Conservation (phyloP, 2,113 vertebrate species). For the Siniperca knerii region DNA sequence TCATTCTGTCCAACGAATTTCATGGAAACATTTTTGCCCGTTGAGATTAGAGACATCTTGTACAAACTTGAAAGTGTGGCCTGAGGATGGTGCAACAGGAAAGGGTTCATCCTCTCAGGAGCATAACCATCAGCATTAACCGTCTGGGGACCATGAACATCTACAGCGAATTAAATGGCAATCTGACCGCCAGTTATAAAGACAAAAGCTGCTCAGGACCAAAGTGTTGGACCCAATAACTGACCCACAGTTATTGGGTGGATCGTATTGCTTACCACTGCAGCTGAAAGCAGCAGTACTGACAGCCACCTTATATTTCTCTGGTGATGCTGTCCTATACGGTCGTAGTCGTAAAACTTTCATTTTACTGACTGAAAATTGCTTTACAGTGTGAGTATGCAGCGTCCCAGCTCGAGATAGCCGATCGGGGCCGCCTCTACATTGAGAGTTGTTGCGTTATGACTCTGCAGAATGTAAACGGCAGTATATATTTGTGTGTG, state of each 20-base stretch:
- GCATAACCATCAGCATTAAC: neutral
- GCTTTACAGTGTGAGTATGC: slow-evolving; percentile 64
- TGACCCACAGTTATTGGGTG: neutral
- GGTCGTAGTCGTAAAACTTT: slow-evolving; percentile 64
- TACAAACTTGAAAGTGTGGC: neutral
- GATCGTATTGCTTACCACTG: slow-evolving; percentile 2
- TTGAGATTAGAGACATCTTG: no score
- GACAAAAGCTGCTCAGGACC: neutral
- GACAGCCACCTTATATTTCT: slow-evolving; percentile 46
- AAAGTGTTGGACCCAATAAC: neutral
- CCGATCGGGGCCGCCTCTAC: slow-evolving; percentile 72
- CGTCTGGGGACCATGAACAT: neutral
- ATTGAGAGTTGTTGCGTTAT: slow-evolving; percentile 61
- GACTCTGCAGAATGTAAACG: slow-evolving; percentile 68
- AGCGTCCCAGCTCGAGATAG: slow-evolving; percentile 58
- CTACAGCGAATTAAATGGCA: neutral
- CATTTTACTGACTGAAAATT: slow-evolving; percentile 70
- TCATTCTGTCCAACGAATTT: neutral
- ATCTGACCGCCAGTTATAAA: neutral
- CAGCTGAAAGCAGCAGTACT: slow-evolving; percentile 37
- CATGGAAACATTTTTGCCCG: neutral
- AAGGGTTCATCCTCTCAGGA: neutral
- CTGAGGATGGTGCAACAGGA: neutral
- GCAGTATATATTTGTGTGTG: slow-evolving; percentile 40
- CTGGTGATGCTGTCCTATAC: slow-evolving; percentile 27